These are phyloP conservation scores for Drosophila ambigua DNA, from an alignment of 1,140 invertebrate species.

Conservation along the genomic window DNA sequence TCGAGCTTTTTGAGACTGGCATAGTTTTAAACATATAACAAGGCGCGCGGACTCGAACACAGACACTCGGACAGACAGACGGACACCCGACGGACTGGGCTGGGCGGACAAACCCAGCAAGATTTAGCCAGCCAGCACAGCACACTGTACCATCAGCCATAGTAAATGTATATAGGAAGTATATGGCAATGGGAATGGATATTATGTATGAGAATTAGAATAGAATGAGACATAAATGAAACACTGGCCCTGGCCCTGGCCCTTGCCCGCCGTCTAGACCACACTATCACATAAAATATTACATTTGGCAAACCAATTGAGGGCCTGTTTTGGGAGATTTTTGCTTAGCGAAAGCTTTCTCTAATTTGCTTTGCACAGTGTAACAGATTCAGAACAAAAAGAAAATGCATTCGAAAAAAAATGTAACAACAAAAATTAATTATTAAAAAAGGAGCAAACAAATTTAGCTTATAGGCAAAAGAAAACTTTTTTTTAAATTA, in stretches of 20 bases:
- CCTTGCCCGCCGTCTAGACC: too few relatives aligned
- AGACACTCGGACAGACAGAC: slow-evolving; percentile 22
- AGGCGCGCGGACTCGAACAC: slow-evolving; percentile 10
- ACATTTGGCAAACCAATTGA: slow-evolving; percentile 30
- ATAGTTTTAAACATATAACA: slow-evolving; percentile 75
- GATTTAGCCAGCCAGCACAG: not conserved
- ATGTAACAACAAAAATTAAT: slow-evolving; percentile 14
- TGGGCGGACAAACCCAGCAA: not conserved
- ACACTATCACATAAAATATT: not conserved
- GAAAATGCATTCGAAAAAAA: not conserved
- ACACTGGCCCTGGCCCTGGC: too few relatives aligned
- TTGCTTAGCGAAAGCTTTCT: slow-evolving; percentile 54
- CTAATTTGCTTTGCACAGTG: slow-evolving; percentile 47
- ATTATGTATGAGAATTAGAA: too few relatives aligned
- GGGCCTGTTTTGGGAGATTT: slow-evolving; percentile 31
- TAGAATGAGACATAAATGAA: too few relatives aligned
- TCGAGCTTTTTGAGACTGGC: slow-evolving; percentile 84
- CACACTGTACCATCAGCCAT: slow-evolving; percentile 1
- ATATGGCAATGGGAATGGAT: too few relatives aligned
- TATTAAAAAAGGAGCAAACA: slow-evolving; percentile 40
- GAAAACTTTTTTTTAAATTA: slow-evolving; percentile 38
- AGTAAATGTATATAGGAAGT: slow-evolving; percentile 22
- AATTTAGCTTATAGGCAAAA: slow-evolving; percentile 44
- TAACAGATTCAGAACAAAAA: slow-evolving; percentile 37
- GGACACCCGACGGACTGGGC: slow-evolving; percentile 17